Evolutionary conservation across 2,113 vertebrate genomes (phyloP).

Genomic region (Otocyon megalotis): DNA sequence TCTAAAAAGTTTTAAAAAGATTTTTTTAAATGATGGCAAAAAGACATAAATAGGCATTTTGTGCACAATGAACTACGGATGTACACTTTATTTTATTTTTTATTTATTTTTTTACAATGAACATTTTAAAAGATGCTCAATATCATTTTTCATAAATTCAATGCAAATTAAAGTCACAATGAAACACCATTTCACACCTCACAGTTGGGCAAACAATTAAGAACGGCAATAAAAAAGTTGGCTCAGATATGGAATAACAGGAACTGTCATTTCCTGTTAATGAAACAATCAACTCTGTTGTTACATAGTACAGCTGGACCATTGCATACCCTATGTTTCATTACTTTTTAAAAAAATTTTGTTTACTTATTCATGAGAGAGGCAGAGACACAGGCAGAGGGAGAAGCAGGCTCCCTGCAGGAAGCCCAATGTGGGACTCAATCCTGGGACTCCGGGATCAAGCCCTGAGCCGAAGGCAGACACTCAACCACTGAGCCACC

Average conservation of each 20-base stretch:
- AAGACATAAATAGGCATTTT: too few relatives aligned
- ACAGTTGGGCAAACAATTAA: neutral
- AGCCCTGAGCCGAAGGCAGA: too few relatives aligned
- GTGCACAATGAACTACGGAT: too few relatives aligned
- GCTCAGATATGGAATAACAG: neutral
- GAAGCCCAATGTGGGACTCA: too few relatives aligned
- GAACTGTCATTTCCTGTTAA: neutral
- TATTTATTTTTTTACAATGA: neutral
- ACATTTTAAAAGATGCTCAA: neutral
- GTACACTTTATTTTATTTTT: neutral
- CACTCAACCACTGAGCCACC: too few relatives aligned
- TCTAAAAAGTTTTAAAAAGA: too few relatives aligned
- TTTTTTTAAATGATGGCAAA: too few relatives aligned
- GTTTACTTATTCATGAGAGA: too few relatives aligned
- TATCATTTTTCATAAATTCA: neutral
- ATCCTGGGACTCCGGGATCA: too few relatives aligned
- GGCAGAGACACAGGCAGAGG: too few relatives aligned
- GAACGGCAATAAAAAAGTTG: neutral
- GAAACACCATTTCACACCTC: neutral
- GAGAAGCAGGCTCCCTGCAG: too few relatives aligned
- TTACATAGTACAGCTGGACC: neutral
- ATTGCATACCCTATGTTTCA: neutral
- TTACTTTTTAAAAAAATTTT: neutral
- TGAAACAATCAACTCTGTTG: neutral
- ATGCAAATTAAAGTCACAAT: neutral